phyloP scores from a whole-genome alignment of 2,888 invertebrate genomes.

The Coelopa pilipes region DNA sequence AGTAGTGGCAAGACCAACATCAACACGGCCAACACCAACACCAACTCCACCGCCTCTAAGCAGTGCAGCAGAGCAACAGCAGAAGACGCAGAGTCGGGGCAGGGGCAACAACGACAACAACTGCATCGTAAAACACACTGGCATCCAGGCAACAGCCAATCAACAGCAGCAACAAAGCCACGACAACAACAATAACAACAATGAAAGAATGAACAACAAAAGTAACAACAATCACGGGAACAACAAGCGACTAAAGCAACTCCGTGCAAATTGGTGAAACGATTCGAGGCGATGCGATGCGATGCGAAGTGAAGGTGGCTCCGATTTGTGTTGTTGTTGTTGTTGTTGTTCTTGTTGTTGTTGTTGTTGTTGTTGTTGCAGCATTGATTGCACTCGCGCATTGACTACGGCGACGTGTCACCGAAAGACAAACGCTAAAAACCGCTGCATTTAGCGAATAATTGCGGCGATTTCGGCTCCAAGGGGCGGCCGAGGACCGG shows the following conservation, averaged over 20 bases:
- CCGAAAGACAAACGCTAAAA: conserved; percentile 36
- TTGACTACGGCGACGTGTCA: conserved; percentile 27
- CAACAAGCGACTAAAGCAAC: too few species aligned
- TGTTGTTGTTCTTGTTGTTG: background rate
- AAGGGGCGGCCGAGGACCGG: background rate
- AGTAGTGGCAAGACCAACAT: background rate
- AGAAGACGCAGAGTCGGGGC: background rate
- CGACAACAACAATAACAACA: too few species aligned
- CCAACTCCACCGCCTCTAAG: background rate
- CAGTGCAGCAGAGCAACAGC: background rate
- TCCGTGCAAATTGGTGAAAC: conserved; percentile 33
- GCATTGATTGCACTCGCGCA: conserved; percentile 27
- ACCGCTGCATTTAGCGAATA: conserved; percentile 37
- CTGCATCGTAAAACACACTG: conserved; percentile 1
- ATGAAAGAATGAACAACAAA: background rate
- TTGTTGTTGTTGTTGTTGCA: conserved; percentile 12
- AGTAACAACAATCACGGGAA: background rate
- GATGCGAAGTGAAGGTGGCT: conserved; percentile 21
- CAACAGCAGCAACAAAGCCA: background rate
- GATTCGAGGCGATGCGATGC: background rate
- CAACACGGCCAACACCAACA: background rate
- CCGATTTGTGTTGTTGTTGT: conserved; percentile 19
- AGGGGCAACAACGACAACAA: conserved; percentile 7
- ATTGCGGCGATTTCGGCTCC: conserved; percentile 35
- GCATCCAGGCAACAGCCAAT: conserved; percentile 10